These are phyloP conservation scores for Axis porcinus DNA, from an alignment of 2,113 vertebrate genomes.

Conservation along the genomic window DNA sequence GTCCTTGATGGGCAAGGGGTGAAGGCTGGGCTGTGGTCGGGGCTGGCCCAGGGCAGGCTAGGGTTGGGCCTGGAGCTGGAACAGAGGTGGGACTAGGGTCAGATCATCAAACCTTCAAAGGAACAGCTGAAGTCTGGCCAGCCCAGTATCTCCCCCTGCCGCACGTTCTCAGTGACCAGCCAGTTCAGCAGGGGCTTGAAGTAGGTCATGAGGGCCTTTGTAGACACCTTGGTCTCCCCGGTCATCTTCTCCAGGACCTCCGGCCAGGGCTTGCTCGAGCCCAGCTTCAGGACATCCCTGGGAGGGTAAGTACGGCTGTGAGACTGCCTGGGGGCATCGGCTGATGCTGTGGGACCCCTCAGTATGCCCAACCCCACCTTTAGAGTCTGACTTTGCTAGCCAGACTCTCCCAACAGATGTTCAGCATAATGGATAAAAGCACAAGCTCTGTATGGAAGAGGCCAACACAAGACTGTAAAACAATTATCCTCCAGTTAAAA, in stretches of 20 bases:
- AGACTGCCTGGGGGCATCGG: not conserved
- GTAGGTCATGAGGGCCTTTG: slow-evolving; percentile 87
- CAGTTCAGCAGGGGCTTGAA: slow-evolving; percentile 88
- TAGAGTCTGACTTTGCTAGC: not conserved
- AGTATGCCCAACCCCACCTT: too few species aligned
- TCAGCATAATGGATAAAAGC: not conserved
- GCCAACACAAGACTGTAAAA: not conserved
- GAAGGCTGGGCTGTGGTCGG: not conserved
- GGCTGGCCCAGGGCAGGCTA: not conserved
- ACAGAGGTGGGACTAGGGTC: not conserved
- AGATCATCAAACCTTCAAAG: slow-evolving; percentile 71
- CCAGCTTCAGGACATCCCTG: slow-evolving; percentile 92
- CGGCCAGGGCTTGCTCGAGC: slow-evolving; percentile 92
- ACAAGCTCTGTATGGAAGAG: not conserved
- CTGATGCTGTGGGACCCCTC: not conserved
- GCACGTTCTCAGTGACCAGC: slow-evolving; percentile 85
- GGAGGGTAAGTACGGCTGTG: not conserved
- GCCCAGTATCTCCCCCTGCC: slow-evolving; percentile 85
- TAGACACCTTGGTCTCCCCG: slow-evolving; percentile 85
- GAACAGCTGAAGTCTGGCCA: slow-evolving; percentile 93
- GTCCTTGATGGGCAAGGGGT: not conserved
- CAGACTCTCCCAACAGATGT: not conserved
- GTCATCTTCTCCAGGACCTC: slow-evolving; percentile 92
- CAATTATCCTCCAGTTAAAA: not conserved
- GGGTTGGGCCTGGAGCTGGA: not conserved